Conservation (phyloP, 2,888 invertebrate genomes). For the Capitulum mitella region DNA sequence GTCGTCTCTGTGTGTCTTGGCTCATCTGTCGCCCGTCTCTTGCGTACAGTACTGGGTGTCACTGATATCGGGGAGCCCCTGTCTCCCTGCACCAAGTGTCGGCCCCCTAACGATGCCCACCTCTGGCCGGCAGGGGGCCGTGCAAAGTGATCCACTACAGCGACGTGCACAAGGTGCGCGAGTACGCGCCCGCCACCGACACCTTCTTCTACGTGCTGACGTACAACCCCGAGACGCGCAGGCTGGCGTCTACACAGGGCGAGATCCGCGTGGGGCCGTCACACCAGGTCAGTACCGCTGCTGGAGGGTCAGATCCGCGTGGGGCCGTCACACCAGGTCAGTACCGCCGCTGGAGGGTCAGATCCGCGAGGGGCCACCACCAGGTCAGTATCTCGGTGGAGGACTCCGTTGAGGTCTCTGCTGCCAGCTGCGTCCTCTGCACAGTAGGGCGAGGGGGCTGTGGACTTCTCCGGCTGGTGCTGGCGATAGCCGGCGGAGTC, state of each 20-base stretch:
- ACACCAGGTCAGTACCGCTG: constrained; percentile 48
- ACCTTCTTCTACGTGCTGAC: constrained; percentile 50
- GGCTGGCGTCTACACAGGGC: constrained; percentile 53
- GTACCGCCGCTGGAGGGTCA: constrained; percentile 48
- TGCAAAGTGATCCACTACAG: constrained; percentile 50
- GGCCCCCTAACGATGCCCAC: too few species aligned
- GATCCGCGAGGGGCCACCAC: constrained; percentile 54
- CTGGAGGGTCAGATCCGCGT: constrained; percentile 55
- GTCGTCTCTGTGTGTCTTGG: too few species aligned
- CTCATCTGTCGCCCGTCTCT: too few species aligned
- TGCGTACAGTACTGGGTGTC: too few species aligned
- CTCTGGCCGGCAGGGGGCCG: constrained; percentile 48
- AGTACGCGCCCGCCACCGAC: constrained; percentile 47
- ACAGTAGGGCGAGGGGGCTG: too few species aligned
- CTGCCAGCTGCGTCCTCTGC: too few species aligned
- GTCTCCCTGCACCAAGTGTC: too few species aligned
- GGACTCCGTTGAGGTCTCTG: too few species aligned
- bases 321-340: constrained; percentile 52
- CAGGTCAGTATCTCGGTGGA: constrained; percentile 48
- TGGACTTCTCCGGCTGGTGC: too few species aligned
- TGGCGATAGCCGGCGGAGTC: too few species aligned
- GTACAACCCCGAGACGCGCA: constrained; percentile 50
- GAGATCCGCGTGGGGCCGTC: constrained; percentile 54
- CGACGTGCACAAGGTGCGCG: constrained; percentile 46
- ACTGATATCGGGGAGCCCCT: too few species aligned